Evolutionary conservation across 2,113 vertebrate genomes (phyloP).

Genomic region (Rana temporaria): DNA sequence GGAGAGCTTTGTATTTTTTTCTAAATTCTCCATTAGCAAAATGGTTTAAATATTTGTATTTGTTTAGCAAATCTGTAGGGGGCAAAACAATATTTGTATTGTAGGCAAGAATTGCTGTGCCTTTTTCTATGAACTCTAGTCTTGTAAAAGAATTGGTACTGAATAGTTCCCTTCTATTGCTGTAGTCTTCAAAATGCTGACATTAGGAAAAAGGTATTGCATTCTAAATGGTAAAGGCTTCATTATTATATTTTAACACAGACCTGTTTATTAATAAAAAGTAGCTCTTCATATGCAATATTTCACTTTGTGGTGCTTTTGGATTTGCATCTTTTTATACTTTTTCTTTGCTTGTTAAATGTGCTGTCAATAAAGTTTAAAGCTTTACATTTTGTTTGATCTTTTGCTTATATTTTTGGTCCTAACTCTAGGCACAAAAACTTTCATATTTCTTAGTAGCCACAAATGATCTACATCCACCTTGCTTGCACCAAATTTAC

Average conservation of each 20-base stretch:
- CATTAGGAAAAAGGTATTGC: background rate
- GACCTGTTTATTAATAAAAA: constrained; percentile 58
- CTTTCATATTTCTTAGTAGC: background rate
- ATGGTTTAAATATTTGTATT: constrained; percentile 13
- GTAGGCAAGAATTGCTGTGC: constrained; percentile 37
- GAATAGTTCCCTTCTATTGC: constrained; percentile 14
- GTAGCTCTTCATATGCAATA: constrained; percentile 56
- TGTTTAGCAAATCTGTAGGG: constrained; percentile 15
- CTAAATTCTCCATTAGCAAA: constrained; percentile 6
- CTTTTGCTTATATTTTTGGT: too few species aligned
- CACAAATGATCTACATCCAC: too few species aligned
- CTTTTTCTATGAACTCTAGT: constrained; percentile 32
- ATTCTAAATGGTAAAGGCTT: constrained; percentile 39
- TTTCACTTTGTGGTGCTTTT: constrained; percentile 59
- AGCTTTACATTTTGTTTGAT: constrained; percentile 65
- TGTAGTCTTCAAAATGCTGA: background rate
- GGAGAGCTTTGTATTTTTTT: background rate
- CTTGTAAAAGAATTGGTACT: background rate
- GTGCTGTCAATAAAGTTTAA: constrained; percentile 77
- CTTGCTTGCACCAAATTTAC: too few species aligned
- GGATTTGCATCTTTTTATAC: constrained; percentile 68
- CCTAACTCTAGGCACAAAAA: background rate
- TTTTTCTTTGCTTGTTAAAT: constrained; percentile 67
- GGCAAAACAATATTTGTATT: constrained; percentile 23
- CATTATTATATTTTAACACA: constrained; percentile 46